Evolutionary conservation across 1,140 invertebrate species (phyloP).

Genomic region (Ptiloglossa arizonensis): DNA sequence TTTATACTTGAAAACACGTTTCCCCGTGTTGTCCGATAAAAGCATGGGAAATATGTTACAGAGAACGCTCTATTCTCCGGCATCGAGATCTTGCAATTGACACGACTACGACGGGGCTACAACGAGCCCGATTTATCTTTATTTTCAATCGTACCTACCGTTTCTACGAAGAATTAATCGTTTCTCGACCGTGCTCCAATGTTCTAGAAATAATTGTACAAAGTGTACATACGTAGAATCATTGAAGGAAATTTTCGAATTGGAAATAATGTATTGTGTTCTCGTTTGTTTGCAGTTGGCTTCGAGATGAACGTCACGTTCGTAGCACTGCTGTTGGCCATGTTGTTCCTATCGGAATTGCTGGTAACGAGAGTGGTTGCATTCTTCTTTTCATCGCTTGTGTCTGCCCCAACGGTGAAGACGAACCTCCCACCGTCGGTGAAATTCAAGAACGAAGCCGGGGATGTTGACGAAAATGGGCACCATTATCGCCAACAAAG

Average conservation of each 20-base stretch:
- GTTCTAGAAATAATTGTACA: no score
- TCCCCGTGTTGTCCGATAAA: no score
- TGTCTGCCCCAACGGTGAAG: background rate
- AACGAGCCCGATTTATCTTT: no score
- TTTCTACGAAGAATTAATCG: no score
- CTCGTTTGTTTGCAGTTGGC: background rate
- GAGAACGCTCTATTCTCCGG: no score
- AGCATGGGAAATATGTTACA: no score
- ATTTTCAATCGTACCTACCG: no score
- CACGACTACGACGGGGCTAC: no score
- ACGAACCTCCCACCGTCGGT: background rate
- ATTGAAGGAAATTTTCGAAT: background rate
- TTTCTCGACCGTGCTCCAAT: no score
- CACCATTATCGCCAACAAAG: no score
- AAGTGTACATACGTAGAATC: no score
- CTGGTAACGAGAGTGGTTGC: background rate
- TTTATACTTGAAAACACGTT: background rate
- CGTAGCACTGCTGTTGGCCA: background rate
- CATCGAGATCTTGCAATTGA: no score
- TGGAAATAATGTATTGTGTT: background rate
- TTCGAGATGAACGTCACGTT: conserved; percentile 27
- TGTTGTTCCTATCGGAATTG: background rate
- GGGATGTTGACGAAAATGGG: background rate
- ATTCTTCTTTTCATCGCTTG: conserved; percentile 7
- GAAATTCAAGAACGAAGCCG: background rate